A percentile compares a stretch with the other conserved stretches of the same genome.
Evolutionary conservation across 2,888 invertebrate genomes (phyloP).

Genomic region (Protodeltote pygarga): DNA sequence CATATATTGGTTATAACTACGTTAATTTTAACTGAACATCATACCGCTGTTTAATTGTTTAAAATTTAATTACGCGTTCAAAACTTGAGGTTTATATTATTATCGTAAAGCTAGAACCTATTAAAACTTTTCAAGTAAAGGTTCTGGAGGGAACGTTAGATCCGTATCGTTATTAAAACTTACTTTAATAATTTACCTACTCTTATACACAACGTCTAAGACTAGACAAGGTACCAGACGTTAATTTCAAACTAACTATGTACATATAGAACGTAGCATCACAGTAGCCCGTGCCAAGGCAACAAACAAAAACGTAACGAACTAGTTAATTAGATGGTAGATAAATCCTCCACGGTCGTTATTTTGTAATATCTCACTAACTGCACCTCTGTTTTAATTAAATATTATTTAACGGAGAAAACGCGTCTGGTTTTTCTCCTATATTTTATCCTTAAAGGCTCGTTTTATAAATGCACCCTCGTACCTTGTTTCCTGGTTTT

Average conservation of each 20-base stretch:
- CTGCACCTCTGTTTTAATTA: constrained; percentile 46
- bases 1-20: constrained; percentile 18
- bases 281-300: background rate
- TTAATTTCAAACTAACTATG: too few species aligned
- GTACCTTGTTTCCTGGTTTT: constrained; percentile 38
- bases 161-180: too few species aligned
- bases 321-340: constrained; percentile 29
- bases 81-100: constrained; percentile 6
- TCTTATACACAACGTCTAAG: too few species aligned
- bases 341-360: constrained; percentile 29
- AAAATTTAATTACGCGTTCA: background rate
- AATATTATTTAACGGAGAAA: constrained; percentile 38
- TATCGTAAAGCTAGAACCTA: background rate
- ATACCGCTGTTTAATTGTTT: constrained; percentile 1
- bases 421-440: constrained; percentile 31
- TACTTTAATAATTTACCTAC: too few species aligned
- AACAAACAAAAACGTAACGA: constrained; percentile 24
- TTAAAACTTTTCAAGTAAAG: constrained; percentile 21
- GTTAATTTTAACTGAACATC: constrained; percentile 16
- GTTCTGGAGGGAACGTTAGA: constrained; percentile 8
- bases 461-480: constrained; percentile 39
- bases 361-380: constrained; percentile 30
- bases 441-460: constrained; percentile 37
- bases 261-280: too few species aligned
- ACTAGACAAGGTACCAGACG: too few species aligned